These are phyloP conservation scores for Cyphomyrus plagiostoma DNA, from an alignment of 2,113 vertebrate species.

Conservation along the genomic window DNA sequence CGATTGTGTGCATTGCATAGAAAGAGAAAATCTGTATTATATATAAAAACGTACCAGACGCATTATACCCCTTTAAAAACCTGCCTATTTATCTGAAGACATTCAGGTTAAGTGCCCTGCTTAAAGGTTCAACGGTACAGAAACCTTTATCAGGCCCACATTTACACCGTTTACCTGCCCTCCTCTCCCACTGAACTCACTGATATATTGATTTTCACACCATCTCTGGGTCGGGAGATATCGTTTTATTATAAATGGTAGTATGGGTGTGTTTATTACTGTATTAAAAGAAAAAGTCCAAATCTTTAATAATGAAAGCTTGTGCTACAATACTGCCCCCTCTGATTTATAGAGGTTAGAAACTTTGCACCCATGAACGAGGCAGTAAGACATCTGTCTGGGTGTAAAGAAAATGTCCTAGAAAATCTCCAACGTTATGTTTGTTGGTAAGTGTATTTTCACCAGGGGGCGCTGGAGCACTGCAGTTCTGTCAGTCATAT, in stretches of 20 bases:
- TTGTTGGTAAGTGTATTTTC: not conserved
- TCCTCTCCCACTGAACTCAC: not conserved
- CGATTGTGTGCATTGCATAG: not conserved
- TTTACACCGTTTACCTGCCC: not conserved
- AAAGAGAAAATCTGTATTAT: not conserved
- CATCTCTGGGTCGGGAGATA: not conserved
- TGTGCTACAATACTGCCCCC: not conserved
- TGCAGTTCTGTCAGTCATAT: not conserved
- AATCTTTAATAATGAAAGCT: not conserved
- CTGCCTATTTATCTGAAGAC: not conserved
- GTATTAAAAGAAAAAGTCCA: not conserved
- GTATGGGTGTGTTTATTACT: not conserved
- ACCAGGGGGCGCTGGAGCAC: not conserved
- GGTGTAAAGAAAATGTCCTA: not conserved
- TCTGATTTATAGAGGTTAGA: not conserved
- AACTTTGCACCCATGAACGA: not conserved
- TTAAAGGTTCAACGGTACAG: not conserved
- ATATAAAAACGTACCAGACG: not conserved
- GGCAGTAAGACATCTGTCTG: not conserved
- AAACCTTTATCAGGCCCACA: not conserved
- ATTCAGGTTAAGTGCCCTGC: not conserved
- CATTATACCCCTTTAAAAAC: not conserved
- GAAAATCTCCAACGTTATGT: not conserved
- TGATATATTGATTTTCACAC: not conserved
- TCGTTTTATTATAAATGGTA: not conserved